Conservation (phyloP, 2,888 invertebrate genomes). For the Drosophila mercatorum region DNA sequence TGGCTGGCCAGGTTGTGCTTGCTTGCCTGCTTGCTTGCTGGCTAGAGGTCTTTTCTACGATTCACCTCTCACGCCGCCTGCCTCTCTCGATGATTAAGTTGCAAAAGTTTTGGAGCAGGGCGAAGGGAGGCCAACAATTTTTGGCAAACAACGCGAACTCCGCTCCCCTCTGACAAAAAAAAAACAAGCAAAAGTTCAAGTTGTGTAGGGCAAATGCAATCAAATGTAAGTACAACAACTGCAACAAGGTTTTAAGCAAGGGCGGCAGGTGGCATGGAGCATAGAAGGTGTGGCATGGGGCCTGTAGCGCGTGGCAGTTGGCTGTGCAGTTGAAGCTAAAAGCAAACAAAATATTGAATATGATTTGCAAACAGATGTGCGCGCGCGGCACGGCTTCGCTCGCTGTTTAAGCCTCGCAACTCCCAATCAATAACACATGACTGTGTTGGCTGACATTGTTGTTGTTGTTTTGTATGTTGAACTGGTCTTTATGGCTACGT, state of each 20-base stretch:
- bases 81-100: slow-evolving; percentile 69
- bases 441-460: neutral
- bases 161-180: slow-evolving; percentile 4
- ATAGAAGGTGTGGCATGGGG: neutral
- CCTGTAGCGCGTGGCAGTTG: neutral
- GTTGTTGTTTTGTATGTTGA: neutral
- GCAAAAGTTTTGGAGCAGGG: slow-evolving; percentile 56
- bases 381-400: slow-evolving; percentile 3
- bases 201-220: slow-evolving; percentile 68
- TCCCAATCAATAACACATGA: slow-evolving; percentile 54
- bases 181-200: slow-evolving; percentile 57
- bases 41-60: neutral
- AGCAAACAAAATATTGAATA: slow-evolving; percentile 78
- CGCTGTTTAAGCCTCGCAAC: slow-evolving; percentile 42
- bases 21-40: slow-evolving; percentile 6
- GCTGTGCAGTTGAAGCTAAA: slow-evolving; percentile 12
- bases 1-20: slow-evolving; percentile 22
- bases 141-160: slow-evolving; percentile 48
- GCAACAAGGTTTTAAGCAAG: slow-evolving; percentile 40
- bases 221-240: slow-evolving; percentile 67
- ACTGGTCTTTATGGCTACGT: slow-evolving; percentile 43
- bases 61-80: neutral
- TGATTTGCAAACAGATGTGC: slow-evolving; percentile 73
- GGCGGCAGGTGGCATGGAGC: slow-evolving; percentile 29
- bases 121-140: slow-evolving; percentile 46